Percentiles rank a stretch among this genome's conserved stretches.
Evolutionary conservation across 2,113 vertebrate species (phyloP).

Genomic region (Oenanthe melanoleuca): DNA sequence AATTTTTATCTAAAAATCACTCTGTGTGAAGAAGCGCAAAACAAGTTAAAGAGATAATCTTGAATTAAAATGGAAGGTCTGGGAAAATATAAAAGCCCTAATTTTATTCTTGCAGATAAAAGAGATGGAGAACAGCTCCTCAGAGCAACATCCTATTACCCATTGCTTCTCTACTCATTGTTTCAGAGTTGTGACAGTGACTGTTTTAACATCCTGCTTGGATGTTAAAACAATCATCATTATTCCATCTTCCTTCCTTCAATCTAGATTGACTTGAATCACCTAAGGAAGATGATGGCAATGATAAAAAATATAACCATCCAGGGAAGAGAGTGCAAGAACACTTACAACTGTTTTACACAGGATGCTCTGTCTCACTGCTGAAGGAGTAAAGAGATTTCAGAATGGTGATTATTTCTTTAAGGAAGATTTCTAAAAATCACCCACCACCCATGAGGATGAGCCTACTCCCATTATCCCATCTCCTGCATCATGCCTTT

Average conservation of each 20-base stretch:
- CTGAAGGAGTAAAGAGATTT: not conserved
- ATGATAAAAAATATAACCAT: not conserved
- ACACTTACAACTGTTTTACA: not conserved
- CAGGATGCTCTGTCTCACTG: not conserved
- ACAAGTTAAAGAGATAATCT: not conserved
- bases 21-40: not conserved
- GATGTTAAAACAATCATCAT: not conserved
- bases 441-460: accelerated
- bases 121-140: not conserved
- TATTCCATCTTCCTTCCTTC: not conserved
- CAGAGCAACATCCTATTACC: not conserved
- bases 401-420: not conserved
- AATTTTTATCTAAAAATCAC: not conserved
- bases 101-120: not conserved
- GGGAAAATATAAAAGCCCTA: not conserved
- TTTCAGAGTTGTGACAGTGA: not conserved
- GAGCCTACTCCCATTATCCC: not conserved
- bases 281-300: not conserved
- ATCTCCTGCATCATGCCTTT: not conserved
- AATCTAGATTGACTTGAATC: not conserved
- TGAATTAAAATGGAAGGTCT: not conserved
- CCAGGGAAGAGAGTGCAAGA: not conserved
- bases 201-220: not conserved
- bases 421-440: not conserved
- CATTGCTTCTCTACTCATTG: not conserved